These are phyloP conservation scores for Opisthocomus hoazin DNA, from an alignment of 2,113 vertebrate species.

Conservation along the genomic window DNA sequence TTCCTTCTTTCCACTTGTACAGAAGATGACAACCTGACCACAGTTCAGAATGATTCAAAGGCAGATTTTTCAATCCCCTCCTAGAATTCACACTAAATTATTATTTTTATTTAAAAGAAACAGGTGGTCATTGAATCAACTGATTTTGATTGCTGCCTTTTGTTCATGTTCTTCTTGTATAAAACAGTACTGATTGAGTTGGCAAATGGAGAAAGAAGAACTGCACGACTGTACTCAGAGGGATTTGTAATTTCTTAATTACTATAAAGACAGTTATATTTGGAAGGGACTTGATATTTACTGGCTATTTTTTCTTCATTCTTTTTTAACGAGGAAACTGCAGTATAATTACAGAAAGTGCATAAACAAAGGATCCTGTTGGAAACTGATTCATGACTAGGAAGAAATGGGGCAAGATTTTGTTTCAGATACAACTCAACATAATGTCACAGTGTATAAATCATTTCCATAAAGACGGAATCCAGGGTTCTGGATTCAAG, in stretches of 20 bases:
- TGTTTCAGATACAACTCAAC: background rate
- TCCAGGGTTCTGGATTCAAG: background rate
- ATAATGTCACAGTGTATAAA: background rate
- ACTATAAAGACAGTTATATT: constrained; percentile 22
- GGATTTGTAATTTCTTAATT: constrained; percentile 51
- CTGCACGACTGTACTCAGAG: background rate
- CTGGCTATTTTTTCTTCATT: background rate
- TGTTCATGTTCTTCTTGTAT: background rate
- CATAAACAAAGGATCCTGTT: background rate
- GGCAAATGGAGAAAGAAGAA: constrained; percentile 17
- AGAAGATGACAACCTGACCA: background rate
- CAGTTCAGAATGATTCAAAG: background rate
- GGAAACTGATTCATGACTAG: background rate
- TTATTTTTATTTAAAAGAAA: constrained; percentile 36
- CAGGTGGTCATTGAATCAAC: constrained; percentile 24
- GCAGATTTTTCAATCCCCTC: background rate
- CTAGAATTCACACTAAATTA: constrained; percentile 3
- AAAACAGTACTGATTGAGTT: constrained; percentile 21
- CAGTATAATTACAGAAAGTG: constrained; percentile 19
- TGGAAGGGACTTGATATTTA: background rate
- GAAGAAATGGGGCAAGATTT: background rate
- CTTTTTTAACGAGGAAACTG: constrained; percentile 50
- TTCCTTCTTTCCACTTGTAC: background rate
- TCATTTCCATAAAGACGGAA: background rate
- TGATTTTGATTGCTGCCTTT: constrained; percentile 30